Percentiles rank a stretch among this genome's conserved stretches.
Evolutionary conservation across 2,888 invertebrate species (phyloP).

Genomic region (Athrips mouffetella): DNA sequence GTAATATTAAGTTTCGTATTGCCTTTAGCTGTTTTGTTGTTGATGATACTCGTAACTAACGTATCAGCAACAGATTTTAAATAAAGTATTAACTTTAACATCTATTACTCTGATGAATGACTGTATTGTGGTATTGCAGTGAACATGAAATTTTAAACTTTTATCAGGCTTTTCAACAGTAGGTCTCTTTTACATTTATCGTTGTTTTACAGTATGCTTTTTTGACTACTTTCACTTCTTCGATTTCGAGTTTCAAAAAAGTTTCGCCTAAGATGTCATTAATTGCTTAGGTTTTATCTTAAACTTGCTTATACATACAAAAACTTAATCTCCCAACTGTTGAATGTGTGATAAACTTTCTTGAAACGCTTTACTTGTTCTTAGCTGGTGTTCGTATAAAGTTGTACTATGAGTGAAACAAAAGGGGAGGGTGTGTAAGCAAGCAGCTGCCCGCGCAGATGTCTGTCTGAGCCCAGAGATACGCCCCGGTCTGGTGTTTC

Average conservation of each 20-base stretch:
- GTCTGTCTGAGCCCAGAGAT: constrained; percentile 35
- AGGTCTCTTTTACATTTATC: no score
- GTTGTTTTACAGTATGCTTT: no score
- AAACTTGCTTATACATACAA: no score
- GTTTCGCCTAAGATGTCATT: no score
- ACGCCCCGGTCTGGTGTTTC: constrained; percentile 29
- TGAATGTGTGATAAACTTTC: neutral
- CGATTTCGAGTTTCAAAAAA: no score
- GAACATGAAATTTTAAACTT: neutral
- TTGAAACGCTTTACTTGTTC: neutral
- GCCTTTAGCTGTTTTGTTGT: no score
- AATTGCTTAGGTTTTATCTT: no score
- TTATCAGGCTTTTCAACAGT: no score
- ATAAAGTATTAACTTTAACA: no score
- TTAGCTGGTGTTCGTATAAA: neutral
- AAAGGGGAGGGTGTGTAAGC: constrained; percentile 43
- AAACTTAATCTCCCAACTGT: neutral
- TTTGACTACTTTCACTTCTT: neutral
- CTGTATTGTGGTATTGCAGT: neutral
- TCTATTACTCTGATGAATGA: neutral
- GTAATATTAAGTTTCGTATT: no score
- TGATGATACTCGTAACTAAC: no score
- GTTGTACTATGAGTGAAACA: constrained; percentile 37
- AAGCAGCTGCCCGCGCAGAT: constrained; percentile 57
- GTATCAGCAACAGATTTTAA: no score